These are phyloP conservation scores for Sus scrofa DNA, from an alignment of 2,113 vertebrate genomes.

Conservation along the genomic window T2T-Sscrofa CM000813.6:125172501-125173000, in stretches of 20 bases:
- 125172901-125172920: fast-evolving
- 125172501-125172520: conserved; percentile 3
- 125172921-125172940: background rate
- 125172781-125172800: conserved; percentile 40
- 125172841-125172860: background rate
- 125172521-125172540: conserved; percentile 47
- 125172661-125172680: conserved; percentile 6
- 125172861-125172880: background rate
- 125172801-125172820: conserved; percentile 45
- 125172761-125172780: conserved; percentile 18
- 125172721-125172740: conserved; percentile 45
- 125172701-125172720: conserved; percentile 26
- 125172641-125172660: background rate
- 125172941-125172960: background rate
- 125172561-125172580: background rate
- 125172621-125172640: background rate
- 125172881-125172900: background rate
- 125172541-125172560: conserved; percentile 40
- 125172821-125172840: conserved; percentile 6
- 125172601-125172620: conserved; percentile 30
- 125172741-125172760: conserved; percentile 51
- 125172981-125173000: background rate
- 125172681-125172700: conserved; percentile 36
- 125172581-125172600: background rate
- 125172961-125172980: background rate